phyloP scores from a whole-genome alignment of 2,888 invertebrate genomes.

The Ganaspis brasiliensis region DNA sequence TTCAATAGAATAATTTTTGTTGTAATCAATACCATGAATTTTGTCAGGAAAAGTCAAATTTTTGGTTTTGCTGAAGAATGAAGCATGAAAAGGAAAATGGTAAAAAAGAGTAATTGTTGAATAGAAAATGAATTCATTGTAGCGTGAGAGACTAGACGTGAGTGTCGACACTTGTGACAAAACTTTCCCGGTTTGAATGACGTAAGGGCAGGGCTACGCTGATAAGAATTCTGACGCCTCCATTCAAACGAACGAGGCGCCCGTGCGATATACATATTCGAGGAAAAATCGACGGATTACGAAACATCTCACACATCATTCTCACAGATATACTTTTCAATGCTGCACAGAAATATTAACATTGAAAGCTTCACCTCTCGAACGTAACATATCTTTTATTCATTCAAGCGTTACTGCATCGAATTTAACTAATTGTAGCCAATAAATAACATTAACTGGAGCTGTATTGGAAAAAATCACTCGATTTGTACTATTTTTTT shows the following conservation, averaged over 20 bases:
- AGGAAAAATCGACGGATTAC: constrained; percentile 47
- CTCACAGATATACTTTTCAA: constrained; percentile 27
- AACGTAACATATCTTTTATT: constrained; percentile 35
- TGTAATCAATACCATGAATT: too few relatives aligned
- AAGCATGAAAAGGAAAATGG: background rate
- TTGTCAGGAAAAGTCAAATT: too few relatives aligned
- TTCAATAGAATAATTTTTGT: too few relatives aligned
- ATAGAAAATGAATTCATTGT: constrained; percentile 48
- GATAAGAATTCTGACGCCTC: constrained; percentile 77
- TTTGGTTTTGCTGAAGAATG: background rate
- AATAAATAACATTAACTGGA: background rate
- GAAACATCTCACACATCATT: constrained; percentile 42
- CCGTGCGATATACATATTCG: constrained; percentile 43
- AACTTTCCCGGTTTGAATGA: constrained; percentile 65
- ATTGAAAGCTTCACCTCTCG: constrained; percentile 15
- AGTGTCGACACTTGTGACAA: constrained; percentile 52
- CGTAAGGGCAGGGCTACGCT: constrained; percentile 67
- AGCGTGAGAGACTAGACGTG: constrained; percentile 51
- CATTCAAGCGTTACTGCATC: background rate
- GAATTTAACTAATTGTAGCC: constrained; percentile 27
- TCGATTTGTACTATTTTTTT: too few relatives aligned
- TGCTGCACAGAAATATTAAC: constrained; percentile 6
- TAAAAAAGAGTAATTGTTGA: background rate
- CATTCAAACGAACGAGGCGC: constrained; percentile 64
- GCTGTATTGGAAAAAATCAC: too few relatives aligned